Evolutionary conservation across 1,140 invertebrate genomes (phyloP).

Genomic region (Sitodiplosis mosellana): DNA sequence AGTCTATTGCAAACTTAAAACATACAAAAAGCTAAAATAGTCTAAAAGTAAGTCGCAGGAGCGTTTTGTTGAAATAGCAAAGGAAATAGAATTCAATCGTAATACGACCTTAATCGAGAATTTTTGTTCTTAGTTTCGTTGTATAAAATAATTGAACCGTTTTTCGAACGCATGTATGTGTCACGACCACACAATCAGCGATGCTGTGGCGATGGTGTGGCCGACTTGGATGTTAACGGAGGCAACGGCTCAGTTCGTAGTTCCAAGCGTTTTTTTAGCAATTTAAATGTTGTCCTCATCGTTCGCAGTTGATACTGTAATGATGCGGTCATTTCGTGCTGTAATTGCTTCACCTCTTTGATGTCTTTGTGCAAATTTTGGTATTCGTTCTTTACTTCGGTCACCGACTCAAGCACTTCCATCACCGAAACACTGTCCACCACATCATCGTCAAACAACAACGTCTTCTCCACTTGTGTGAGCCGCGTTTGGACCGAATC

Average conservation of each 20-base stretch:
- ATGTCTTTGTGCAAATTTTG: constrained; percentile 35
- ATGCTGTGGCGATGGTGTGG: no score
- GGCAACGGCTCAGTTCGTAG: not conserved
- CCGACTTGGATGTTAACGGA: no score
- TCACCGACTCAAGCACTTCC: constrained; percentile 32
- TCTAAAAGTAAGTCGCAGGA: no score
- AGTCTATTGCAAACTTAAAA: no score
- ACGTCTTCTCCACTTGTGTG: not conserved
- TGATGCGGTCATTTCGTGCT: constrained; percentile 35
- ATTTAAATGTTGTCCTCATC: constrained; percentile 22
- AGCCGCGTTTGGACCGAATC: not conserved
- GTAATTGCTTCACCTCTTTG: constrained; percentile 34
- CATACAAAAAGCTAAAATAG: no score
- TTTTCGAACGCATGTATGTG: no score
- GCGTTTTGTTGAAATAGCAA: no score
- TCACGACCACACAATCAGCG: no score
- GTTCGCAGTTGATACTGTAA: constrained; percentile 23
- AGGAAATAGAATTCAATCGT: no score
- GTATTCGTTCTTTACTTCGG: constrained; percentile 36
- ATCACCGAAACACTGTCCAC: not conserved
- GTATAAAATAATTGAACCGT: no score
- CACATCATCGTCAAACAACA: not conserved
- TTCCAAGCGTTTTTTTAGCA: constrained; percentile 21
- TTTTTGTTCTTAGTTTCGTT: no score
- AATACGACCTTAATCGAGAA: no score